Percentiles rank a stretch among this genome's conserved stretches.
Conservation (phyloP, 2,888 invertebrate species). For the Zaprionus bogoriensis region DNA sequence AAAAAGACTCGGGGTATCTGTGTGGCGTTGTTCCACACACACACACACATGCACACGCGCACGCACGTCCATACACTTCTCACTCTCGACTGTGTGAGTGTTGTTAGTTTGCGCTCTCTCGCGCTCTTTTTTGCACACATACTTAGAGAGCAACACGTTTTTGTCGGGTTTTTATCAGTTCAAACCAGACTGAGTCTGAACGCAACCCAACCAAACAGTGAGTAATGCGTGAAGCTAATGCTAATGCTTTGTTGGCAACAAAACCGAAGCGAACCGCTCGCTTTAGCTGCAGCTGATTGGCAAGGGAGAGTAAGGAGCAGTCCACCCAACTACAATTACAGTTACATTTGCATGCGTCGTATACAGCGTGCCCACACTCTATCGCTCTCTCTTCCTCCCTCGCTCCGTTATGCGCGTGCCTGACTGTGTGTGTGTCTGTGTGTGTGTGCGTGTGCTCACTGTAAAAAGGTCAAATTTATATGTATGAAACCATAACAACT, state of each 20-base stretch:
- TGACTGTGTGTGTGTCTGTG: too few species aligned
- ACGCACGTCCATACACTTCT: background rate
- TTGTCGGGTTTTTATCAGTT: constrained; percentile 75
- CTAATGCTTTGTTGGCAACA: constrained; percentile 50
- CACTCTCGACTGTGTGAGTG: background rate
- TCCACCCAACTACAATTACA: constrained; percentile 3
- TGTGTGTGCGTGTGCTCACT: background rate
- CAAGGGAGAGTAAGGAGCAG: too few species aligned
- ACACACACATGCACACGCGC: constrained; percentile 1
- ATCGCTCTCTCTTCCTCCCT: background rate
- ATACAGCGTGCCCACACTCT: background rate
- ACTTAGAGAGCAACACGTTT: constrained; percentile 70
- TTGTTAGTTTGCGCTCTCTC: constrained; percentile 7
- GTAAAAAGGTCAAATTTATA: constrained; percentile 22
- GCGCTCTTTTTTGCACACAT: constrained; percentile 30
- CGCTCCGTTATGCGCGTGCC: too few species aligned
- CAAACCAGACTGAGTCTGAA: constrained; percentile 60
- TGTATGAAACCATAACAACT: constrained; percentile 34
- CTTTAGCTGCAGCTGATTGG: constrained; percentile 13
- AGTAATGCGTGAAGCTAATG: constrained; percentile 45
- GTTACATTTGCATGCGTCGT: constrained; percentile 4
- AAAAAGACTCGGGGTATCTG: constrained; percentile 24
- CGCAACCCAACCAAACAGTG: constrained; percentile 24
- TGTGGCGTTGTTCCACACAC: constrained; percentile 36
- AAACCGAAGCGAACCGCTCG: constrained; percentile 2